A percentile compares a stretch with the other conserved stretches of the same genome.
phyloP scores from a whole-genome alignment of 53 echinoderm and acorn worm genomes.

The Hippasteria phrygiana region DNA sequence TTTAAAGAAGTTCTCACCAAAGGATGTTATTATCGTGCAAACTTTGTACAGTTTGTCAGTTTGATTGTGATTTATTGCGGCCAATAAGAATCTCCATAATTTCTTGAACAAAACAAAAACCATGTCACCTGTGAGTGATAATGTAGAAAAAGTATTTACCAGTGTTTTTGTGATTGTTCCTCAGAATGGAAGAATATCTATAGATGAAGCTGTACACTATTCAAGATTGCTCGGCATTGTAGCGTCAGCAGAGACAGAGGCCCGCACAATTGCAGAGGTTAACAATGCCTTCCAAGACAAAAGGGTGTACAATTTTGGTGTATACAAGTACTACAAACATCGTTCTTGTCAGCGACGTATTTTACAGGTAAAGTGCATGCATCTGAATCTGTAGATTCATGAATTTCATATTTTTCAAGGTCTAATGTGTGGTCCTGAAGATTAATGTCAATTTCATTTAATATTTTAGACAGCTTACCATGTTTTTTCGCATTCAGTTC shows the following conservation, averaged over 20 bases:
- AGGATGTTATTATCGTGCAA: no score
- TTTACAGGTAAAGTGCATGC: conserved; percentile 80
- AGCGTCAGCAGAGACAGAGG: conserved; percentile 92
- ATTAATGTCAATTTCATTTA: no score
- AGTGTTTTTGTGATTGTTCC: neutral
- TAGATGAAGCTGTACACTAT: conserved; percentile 97
- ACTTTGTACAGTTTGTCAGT: no score
- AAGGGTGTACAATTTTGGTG: conserved; percentile 97
- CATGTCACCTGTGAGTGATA: neutral
- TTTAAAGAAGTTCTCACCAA: no score
- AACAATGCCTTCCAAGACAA: conserved; percentile 95
- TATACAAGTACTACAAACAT: conserved; percentile 99
- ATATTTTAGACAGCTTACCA: no score
- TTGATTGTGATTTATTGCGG: no score
- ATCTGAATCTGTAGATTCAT: no score
- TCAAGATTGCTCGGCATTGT: conserved; percentile 93
- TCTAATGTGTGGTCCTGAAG: no score
- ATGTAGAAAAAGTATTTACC: neutral
- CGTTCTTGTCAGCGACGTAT: conserved; percentile 95
- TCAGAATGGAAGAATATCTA: conserved; percentile 93
- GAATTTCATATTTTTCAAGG: no score
- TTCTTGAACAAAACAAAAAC: neutral
- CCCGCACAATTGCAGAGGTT: conserved; percentile 92
- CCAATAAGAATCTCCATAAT: no score
- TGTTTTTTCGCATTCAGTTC: no score